phyloP scores from a whole-genome alignment of 2,888 invertebrate genomes.

The Pachymerium ferrugineum region DNA sequence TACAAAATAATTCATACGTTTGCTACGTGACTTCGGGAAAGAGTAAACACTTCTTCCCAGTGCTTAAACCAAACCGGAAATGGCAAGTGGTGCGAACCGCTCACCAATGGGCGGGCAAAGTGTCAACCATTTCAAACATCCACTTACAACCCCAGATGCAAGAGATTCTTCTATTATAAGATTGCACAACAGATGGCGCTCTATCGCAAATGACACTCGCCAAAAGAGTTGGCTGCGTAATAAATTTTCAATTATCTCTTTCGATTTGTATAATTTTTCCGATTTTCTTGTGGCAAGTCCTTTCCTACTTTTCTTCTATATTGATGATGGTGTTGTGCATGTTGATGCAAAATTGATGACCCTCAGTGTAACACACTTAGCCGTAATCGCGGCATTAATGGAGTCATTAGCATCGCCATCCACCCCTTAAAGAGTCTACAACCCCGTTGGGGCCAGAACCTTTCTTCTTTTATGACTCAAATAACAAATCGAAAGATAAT shows the following conservation, averaged over 20 bases:
- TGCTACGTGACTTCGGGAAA: too few relatives aligned
- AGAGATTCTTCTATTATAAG: background rate
- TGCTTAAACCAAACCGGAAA: too few relatives aligned
- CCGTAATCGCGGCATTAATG: constrained; percentile 11
- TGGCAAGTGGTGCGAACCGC: too few relatives aligned
- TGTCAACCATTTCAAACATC: background rate
- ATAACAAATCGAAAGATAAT: background rate
- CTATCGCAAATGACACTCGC: background rate
- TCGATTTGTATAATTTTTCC: background rate
- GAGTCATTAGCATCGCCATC: constrained; percentile 4
- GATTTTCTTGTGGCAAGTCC: background rate
- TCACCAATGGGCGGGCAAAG: too few relatives aligned
- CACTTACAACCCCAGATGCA: background rate
- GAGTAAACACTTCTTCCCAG: too few relatives aligned
- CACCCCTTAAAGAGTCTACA: background rate
- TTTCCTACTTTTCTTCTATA: background rate
- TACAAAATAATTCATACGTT: too few relatives aligned
- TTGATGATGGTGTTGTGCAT: background rate
- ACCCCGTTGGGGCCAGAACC: background rate
- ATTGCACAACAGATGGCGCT: background rate
- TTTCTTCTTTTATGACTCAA: background rate
- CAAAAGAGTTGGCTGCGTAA: background rate
- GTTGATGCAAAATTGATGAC: constrained; percentile 13
- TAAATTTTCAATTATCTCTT: background rate
- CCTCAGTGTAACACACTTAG: background rate